Base-by-base conservation (phyloP, 2,113 vertebrate species). In the Rhinolophus ferrumequinum region DNA sequence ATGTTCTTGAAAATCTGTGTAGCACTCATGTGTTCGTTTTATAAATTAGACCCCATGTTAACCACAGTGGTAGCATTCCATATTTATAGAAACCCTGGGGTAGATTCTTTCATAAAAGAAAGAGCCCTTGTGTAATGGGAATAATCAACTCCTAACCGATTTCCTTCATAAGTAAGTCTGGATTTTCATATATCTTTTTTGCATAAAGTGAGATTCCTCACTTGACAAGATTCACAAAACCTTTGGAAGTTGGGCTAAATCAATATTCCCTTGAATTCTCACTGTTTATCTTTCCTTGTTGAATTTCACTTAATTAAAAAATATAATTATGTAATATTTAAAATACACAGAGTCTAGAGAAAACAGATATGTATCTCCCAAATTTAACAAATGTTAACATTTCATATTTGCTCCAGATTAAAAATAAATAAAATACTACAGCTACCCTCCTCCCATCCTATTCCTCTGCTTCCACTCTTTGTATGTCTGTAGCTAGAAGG, bases 321-420 rank as follows among this genome's bases (percentile, higher is more conserved):
- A 44, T 81, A 6, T 12, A 56, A 77, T 81, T 82, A 86, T 89
- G 33, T 72, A 92, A 90, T 35, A 76, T 72, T 62, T 86, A 93
- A 96, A 93, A 80, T 89, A 92, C 30, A 50, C 3, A 62, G 60
- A 89, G 44, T 79, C 18, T 5, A 82, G 76, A 91, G 47, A 72
- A 94, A 44, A 79, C 54, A 88, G 35, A 86, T 96, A 41, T 18
- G 16, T 72, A 19, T 38, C 47, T 84, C 28, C 2, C 24, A 66
- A 33, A 93, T 95, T 58, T 95, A 92, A 81, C 70, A 92, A 89
- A 92, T 83, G 28, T 89, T 89, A 67, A 38, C 22, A 90, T 28
- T 96, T 95, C 11, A n/a, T 92, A 92, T 95, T 92, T 97, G n/a
- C 35, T 90, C 35, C 72, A 44, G n/a, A 81, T 90, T n/a, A 26